A percentile compares a stretch with the other conserved stretches of the same genome.
phyloP scores from a whole-genome alignment of 2,797 vertebrate species.

The Pelodytes ibericus region DNA sequence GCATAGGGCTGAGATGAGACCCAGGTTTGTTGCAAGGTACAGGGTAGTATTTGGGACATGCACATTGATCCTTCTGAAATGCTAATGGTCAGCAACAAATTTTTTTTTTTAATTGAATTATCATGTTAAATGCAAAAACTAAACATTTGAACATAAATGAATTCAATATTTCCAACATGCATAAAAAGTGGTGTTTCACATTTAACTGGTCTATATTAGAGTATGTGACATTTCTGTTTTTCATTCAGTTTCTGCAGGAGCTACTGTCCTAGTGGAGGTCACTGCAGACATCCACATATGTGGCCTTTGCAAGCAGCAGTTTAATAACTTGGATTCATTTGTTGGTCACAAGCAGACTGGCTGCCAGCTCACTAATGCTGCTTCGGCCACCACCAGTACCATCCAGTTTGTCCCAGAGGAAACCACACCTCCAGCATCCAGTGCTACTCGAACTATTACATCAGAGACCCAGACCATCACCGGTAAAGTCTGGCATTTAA shows the following conservation, averaged over 20 bases:
- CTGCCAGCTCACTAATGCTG: slow-evolving; percentile 78
- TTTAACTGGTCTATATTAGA: too few relatives aligned
- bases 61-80: too few relatives aligned
- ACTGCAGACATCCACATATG: slow-evolving; percentile 96
- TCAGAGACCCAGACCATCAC: slow-evolving; percentile 80
- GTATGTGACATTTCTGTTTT: background rate
- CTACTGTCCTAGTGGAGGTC: slow-evolving; percentile 85
- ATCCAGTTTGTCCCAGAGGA: slow-evolving; percentile 76
- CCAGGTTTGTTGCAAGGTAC: too few relatives aligned
- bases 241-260: slow-evolving; percentile 72
- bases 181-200: too few relatives aligned
- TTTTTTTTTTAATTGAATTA: too few relatives aligned
- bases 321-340: slow-evolving; percentile 90
- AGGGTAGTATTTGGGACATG: too few relatives aligned
- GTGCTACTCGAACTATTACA: slow-evolving; percentile 66
- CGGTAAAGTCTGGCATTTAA: slow-evolving; percentile 69
- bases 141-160: too few relatives aligned
- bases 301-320: slow-evolving; percentile 95
- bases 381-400: slow-evolving; percentile 63
- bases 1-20: too few relatives aligned
- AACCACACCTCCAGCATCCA: slow-evolving; percentile 63
- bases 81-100: too few relatives aligned
- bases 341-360: slow-evolving; percentile 91
- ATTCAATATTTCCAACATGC: too few relatives aligned
- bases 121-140: too few relatives aligned